Percentiles rank a stretch among this genome's conserved stretches.
Conservation (phyloP, 2,888 invertebrate genomes). For the Chloromyia formosa region DNA sequence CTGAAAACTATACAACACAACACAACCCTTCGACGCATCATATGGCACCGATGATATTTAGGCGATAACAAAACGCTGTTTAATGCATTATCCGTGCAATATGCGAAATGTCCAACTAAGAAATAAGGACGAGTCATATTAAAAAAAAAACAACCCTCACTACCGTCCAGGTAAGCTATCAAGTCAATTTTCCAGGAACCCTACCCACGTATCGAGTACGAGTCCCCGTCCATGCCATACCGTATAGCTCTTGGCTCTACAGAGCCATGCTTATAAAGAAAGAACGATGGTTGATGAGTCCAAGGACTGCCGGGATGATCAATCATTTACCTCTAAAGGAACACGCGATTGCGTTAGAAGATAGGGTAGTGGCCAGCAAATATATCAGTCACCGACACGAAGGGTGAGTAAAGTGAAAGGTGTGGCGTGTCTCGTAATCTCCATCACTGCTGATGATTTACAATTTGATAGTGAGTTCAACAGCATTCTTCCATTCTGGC, state of each 20-base stretch:
- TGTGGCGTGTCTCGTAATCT: slow-evolving; percentile 22
- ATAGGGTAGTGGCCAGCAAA: slow-evolving; percentile 6
- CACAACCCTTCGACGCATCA: not conserved
- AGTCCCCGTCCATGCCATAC: too few species aligned
- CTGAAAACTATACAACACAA: slow-evolving; percentile 4
- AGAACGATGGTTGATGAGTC: too few species aligned
- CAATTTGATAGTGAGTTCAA: too few species aligned
- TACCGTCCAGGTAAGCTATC: slow-evolving; percentile 10
- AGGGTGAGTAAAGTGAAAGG: slow-evolving; percentile 30
- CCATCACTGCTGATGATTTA: not conserved
- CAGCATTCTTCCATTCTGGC: too few species aligned
- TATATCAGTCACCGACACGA: not conserved
- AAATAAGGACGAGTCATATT: not conserved
- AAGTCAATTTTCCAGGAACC: slow-evolving; percentile 30
- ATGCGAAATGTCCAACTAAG: slow-evolving; percentile 21
- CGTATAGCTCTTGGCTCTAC: too few species aligned
- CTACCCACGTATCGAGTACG: not conserved
- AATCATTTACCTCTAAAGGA: slow-evolving; percentile 2
- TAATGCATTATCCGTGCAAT: slow-evolving; percentile 19
- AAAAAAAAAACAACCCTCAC: not conserved
- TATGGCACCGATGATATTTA: slow-evolving; percentile 28
- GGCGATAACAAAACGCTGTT: not conserved
- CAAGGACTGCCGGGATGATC: slow-evolving; percentile 24
- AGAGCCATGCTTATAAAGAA: too few species aligned
- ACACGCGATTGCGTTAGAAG: slow-evolving; percentile 10